Conservation (phyloP, 1,140 invertebrate genomes). For the Pentalonia nigronervosa region DNA sequence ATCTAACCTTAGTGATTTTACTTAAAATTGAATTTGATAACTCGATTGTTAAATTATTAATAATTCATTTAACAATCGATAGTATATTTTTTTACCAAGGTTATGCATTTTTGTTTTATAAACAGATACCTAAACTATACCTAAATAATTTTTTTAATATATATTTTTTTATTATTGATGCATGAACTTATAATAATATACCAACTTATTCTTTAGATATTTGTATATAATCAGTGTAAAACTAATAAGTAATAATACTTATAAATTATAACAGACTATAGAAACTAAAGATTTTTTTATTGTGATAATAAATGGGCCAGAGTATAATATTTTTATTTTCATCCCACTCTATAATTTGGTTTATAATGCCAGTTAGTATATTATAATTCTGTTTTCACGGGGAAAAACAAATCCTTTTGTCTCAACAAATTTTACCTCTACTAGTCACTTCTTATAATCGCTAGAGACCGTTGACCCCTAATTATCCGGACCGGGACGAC, state of each 20-base stretch:
- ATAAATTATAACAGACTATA: not conserved
- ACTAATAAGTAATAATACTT: not conserved
- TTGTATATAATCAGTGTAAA: not conserved
- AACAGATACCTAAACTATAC: too few relatives aligned
- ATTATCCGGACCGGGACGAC: conserved; percentile 55
- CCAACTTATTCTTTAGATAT: too few relatives aligned
- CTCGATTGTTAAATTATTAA: too few relatives aligned
- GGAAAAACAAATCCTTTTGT: conserved; percentile 34
- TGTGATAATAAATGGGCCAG: not conserved
- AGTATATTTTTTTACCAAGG: too few relatives aligned
- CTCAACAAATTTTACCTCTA: conserved; percentile 45
- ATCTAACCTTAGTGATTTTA: not conserved
- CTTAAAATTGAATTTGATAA: not conserved
- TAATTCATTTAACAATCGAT: too few relatives aligned
- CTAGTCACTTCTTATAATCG: conserved; percentile 26
- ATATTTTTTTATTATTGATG: too few relatives aligned
- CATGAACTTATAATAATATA: too few relatives aligned
- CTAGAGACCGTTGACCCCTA: conserved; percentile 52
- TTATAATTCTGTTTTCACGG: not conserved
- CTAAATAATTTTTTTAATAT: too few relatives aligned
- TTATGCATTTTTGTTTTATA: too few relatives aligned
- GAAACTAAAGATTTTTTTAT: not conserved
- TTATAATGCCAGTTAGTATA: not conserved
- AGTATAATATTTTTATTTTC: not conserved
- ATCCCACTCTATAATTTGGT: not conserved